phyloP scores from a whole-genome alignment of 2,888 invertebrate genomes.

The Sipunculus nudus region DNA sequence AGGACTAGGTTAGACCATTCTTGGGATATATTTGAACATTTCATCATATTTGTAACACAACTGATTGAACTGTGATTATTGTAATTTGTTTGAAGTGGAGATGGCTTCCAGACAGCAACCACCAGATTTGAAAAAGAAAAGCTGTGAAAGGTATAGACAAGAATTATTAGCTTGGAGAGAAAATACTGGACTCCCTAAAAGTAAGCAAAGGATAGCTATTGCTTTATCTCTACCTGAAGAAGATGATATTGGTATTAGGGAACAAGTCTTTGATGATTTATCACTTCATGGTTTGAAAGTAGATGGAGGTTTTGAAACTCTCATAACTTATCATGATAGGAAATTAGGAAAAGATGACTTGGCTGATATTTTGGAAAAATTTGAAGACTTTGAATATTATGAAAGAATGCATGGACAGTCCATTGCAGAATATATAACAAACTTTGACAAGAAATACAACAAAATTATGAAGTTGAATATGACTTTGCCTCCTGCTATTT shows the following conservation, averaged over 20 bases:
- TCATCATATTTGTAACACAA: too few species aligned
- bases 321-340: not conserved
- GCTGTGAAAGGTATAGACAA: not conserved
- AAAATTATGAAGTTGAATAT: not conserved
- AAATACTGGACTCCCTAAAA: not conserved
- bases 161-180: not conserved
- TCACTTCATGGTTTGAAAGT: not conserved
- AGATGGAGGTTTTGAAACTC: not conserved
- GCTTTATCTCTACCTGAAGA: constrained; percentile 1
- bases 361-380: constrained; percentile 1
- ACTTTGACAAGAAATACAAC: constrained; percentile 1
- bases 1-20: too few species aligned
- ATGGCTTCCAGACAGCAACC: too few species aligned
- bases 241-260: not conserved
- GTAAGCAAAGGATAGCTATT: not conserved
- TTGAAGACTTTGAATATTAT: constrained; percentile 5
- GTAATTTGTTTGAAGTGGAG: too few species aligned
- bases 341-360: not conserved
- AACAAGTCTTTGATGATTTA: not conserved
- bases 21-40: too few species aligned
- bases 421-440: not conserved
- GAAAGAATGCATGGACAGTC: not conserved
- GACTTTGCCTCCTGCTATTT: not conserved
- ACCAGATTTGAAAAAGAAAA: not conserved
- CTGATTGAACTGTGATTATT: too few species aligned